Base-by-base conservation (phyloP, 2,888 invertebrate genomes). In the Meteorus cinctellus region DNA sequence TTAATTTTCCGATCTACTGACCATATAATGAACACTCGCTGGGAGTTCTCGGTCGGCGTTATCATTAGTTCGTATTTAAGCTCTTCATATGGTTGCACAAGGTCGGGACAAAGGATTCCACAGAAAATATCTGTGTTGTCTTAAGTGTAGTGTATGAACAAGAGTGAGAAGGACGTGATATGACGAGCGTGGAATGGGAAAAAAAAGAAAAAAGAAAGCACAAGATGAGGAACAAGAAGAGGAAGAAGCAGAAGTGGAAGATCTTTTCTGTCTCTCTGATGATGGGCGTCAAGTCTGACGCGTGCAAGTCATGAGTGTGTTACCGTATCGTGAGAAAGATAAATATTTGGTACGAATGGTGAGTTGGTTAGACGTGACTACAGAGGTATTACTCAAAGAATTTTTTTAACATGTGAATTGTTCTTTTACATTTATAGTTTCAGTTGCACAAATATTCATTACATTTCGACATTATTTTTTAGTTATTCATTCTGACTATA, bases 281-380 rank as follows among this genome's bases (percentile, higher is more conserved):
- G 34, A 62, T 71, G 71, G 62, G 71, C 71, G 71, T 71, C 41
- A 60, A 75, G 82, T 80, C 79, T 78, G 83, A 85, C 83, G 82
- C 82, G 83, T 86, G 88, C 88, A 86, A 88, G 88, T 88, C 88
- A 88, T 83, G 82, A 84, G 87, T 86, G 82, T 83, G 87, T 86
- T 84, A 87, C 86, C 88, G 84, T 86, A 87, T 87, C 88, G 88
- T 88, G 88, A 86, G 88, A 88, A 88, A 88, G 83, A 86, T 87
- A 88, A 88, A 88, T 86, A 88, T 83, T 78, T 79, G 78, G 72
- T 75, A 74, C 60, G 74, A 75, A 41, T 4, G 51, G 60, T 67
- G 67, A 55, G n/a, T 60, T 24, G 60, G 24, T 29, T 45, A 6
- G 10, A 67, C 75, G 31, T 76, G 67, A 72, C 72, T 72, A 75